Conservation (phyloP, 64 coral and sea anemone species). For the Cladopsammia gracilis region DNA sequence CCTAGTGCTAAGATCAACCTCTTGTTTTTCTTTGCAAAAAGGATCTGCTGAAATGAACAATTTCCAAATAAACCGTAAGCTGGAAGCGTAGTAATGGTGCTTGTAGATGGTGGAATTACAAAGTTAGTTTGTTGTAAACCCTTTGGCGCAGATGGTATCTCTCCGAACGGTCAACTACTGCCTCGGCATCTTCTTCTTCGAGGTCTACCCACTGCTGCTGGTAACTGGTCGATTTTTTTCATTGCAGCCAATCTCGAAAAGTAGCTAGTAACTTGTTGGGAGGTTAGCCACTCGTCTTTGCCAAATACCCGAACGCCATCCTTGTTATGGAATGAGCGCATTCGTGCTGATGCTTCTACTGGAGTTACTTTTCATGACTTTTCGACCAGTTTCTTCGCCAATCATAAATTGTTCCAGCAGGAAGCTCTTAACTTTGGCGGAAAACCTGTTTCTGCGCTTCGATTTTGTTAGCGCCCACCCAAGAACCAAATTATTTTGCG, state of each 20-base stretch:
- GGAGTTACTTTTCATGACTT: conserved; percentile 37
- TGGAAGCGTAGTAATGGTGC: not conserved
- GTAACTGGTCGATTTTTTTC: conserved; percentile 28
- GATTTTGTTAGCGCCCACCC: conserved; percentile 47
- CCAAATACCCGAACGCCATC: conserved; percentile 13
- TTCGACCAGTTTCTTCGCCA: conserved; percentile 60
- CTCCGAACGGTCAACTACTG: too few relatives aligned
- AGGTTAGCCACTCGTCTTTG: conserved; percentile 55
- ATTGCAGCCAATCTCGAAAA: conserved; percentile 40
- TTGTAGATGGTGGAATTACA: not conserved
- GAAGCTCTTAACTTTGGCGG: conserved; percentile 21
- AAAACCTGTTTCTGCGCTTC: conserved; percentile 6
- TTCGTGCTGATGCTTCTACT: conserved; percentile 1
- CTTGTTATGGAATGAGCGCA: conserved; percentile 15
- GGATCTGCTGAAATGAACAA: not conserved
- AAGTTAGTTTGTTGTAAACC: not conserved
- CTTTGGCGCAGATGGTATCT: too few relatives aligned
- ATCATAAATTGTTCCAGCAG: conserved; percentile 47
- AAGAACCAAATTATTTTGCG: not conserved
- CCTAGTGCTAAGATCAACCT: too few relatives aligned
- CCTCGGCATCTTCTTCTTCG: too few relatives aligned
- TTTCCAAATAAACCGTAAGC: not conserved
- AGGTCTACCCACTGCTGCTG: not conserved
- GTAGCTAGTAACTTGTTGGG: conserved; percentile 49
- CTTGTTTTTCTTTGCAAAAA: too few relatives aligned